Conservation (phyloP, 1,140 invertebrate species). For the Drosophila trapezifrons region DNA sequence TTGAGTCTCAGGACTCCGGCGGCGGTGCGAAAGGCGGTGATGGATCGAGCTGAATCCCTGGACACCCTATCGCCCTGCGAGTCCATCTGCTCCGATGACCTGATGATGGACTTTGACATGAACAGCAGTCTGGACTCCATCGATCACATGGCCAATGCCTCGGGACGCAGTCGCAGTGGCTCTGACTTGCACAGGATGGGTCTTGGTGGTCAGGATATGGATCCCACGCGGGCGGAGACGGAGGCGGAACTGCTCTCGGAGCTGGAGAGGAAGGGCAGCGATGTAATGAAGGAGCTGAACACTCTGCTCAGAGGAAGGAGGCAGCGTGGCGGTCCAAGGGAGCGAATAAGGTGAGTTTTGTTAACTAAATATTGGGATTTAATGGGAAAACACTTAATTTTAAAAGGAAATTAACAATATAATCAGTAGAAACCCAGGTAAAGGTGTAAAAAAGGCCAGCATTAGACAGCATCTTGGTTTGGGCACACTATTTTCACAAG, state of each 20-base stretch:
- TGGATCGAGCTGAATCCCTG: constrained; percentile 87
- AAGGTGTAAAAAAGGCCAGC: not conserved
- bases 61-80: constrained; percentile 91
- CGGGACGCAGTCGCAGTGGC: constrained; percentile 83
- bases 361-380: not conserved
- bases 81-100: constrained; percentile 91
- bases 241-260: constrained; percentile 85
- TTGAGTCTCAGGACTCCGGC: constrained; percentile 82
- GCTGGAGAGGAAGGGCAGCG: constrained; percentile 85
- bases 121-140: constrained; percentile 90
- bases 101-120: constrained; percentile 92
- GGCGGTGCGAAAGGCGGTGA: constrained; percentile 64
- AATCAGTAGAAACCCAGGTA: fast-evolving
- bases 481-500: too few species aligned
- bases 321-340: constrained; percentile 56
- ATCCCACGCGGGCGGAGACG: constrained; percentile 56
- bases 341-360: constrained; percentile 70
- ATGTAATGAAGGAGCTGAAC: constrained; percentile 86
- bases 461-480: not conserved
- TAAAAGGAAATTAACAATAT: too few species aligned
- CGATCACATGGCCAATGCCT: constrained; percentile 84
- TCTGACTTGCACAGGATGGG: constrained; percentile 84
- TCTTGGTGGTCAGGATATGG: constrained; percentile 66
- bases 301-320: constrained; percentile 53
- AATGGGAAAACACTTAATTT: too few species aligned